Evolutionary conservation across 2,113 vertebrate species (phyloP).

Genomic region (Vanacampus margaritifer): DNA sequence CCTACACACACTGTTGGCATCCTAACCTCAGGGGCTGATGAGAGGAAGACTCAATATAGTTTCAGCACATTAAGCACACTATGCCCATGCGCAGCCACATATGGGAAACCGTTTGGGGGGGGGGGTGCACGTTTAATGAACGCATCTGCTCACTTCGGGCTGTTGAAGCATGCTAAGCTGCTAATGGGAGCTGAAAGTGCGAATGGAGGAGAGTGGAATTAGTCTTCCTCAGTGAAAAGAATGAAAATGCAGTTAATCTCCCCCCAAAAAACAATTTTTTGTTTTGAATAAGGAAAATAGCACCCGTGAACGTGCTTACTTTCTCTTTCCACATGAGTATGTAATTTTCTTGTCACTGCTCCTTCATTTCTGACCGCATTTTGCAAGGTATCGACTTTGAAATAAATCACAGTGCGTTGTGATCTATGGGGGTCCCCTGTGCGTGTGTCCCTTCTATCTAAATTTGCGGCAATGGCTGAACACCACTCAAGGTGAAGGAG

Average conservation of each 20-base stretch:
- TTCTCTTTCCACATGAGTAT: neutral
- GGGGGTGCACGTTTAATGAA: constrained; percentile 57
- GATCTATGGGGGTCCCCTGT: constrained; percentile 22
- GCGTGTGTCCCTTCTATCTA: constrained; percentile 34
- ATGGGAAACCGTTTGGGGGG: constrained; percentile 40
- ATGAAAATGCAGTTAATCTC: too few species aligned
- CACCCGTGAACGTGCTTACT: too few species aligned
- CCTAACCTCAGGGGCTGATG: constrained; percentile 25
- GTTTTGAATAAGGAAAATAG: too few species aligned
- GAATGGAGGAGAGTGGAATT: constrained; percentile 22
- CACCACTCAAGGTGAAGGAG: constrained; percentile 49
- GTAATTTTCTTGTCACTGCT: constrained; percentile 5
- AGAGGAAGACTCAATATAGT: constrained; percentile 42
- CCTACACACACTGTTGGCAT: constrained; percentile 30
- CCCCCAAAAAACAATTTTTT: too few species aligned
- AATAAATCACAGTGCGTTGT: constrained; percentile 21
- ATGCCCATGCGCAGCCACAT: constrained; percentile 44
- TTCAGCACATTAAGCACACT: constrained; percentile 68
- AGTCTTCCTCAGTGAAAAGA: neutral
- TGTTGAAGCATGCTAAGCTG: constrained; percentile 30
- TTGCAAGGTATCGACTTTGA: constrained; percentile 45
- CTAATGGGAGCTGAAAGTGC: constrained; percentile 28
- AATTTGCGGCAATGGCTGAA: constrained; percentile 27
- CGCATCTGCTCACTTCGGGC: constrained; percentile 57
- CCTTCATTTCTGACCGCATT: constrained; percentile 37